Evolutionary conservation across 2,797 vertebrate genomes (phyloP).

Genomic region (Coracias cyanogaster): DNA sequence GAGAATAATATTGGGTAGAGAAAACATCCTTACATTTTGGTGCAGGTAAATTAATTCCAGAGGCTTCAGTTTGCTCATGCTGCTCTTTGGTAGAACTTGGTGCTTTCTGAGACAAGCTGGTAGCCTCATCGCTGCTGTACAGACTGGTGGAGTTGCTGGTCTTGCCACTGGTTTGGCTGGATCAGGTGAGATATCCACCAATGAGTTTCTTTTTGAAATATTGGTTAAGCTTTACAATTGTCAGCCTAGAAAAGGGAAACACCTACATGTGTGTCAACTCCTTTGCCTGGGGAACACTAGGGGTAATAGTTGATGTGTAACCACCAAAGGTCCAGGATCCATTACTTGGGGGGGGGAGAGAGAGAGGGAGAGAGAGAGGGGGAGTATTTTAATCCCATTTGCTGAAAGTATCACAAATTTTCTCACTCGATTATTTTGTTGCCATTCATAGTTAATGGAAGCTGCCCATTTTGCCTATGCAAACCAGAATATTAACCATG

Average conservation of each 20-base stretch:
- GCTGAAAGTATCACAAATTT: not conserved
- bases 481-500: not conserved
- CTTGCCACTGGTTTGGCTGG: not conserved
- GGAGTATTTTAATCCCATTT: not conserved
- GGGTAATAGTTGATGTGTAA: not conserved
- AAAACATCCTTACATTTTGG: not conserved
- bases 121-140: not conserved
- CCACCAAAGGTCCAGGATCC: not conserved
- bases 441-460: not conserved
- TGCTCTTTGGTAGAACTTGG: not conserved
- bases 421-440: not conserved
- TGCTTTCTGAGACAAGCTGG: not conserved
- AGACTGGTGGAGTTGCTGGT: not conserved
- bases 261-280: not conserved
- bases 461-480: not conserved
- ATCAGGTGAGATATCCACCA: not conserved
- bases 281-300: not conserved
- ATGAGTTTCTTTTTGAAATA: not conserved
- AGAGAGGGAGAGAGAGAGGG: not conserved
- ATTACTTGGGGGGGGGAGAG: not conserved
- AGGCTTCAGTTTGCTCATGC: not conserved
- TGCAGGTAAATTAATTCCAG: not conserved
- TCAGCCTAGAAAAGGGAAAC: not conserved
- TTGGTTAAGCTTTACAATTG: not conserved
- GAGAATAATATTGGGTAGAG: not conserved